Percentiles rank a stretch among this genome's conserved stretches.
phyloP scores from a whole-genome alignment of 2,797 vertebrate species.

The Bryconaethiops microstoma region DNA sequence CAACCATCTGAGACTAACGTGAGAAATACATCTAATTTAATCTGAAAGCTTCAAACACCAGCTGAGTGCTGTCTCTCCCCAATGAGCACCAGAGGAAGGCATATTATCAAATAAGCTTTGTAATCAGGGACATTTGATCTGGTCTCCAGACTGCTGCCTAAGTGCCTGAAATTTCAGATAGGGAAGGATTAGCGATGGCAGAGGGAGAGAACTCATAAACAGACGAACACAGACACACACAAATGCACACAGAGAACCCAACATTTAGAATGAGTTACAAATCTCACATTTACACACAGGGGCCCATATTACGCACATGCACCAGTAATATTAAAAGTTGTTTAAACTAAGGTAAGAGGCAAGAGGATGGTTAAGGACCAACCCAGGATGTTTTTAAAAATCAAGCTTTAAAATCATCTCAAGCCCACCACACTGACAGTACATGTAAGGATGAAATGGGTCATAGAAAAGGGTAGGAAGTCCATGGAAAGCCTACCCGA shows the following conservation, averaged over 20 bases:
- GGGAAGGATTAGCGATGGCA: background rate
- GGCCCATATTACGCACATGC: background rate
- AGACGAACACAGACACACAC: conserved; percentile 12
- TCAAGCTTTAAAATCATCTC: background rate
- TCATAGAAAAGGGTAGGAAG: background rate
- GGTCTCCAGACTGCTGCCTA: conserved; percentile 19
- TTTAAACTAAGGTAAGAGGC: background rate
- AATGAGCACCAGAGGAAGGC: conserved; percentile 20
- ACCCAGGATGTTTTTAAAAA: background rate
- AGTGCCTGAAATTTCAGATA: conserved; percentile 30
- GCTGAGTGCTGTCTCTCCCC: conserved; percentile 25
- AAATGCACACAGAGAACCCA: background rate
- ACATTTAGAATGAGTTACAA: background rate
- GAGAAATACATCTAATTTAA: conserved; percentile 34
- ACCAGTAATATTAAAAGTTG: background rate
- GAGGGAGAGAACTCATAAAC: background rate
- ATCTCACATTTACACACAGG: background rate
- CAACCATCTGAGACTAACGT: conserved; percentile 3
- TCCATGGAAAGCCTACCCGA: conserved; percentile 81
- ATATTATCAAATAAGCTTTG: conserved; percentile 40
- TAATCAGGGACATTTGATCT: conserved; percentile 41
- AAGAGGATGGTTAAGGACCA: background rate
- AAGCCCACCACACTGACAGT: background rate
- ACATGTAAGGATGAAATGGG: conserved; percentile 6
- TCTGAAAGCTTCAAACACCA: conserved; percentile 24